These are phyloP conservation scores for Drosophila lacicola DNA, from an alignment of 2,888 invertebrate species.

Conservation along the genomic window DNA sequence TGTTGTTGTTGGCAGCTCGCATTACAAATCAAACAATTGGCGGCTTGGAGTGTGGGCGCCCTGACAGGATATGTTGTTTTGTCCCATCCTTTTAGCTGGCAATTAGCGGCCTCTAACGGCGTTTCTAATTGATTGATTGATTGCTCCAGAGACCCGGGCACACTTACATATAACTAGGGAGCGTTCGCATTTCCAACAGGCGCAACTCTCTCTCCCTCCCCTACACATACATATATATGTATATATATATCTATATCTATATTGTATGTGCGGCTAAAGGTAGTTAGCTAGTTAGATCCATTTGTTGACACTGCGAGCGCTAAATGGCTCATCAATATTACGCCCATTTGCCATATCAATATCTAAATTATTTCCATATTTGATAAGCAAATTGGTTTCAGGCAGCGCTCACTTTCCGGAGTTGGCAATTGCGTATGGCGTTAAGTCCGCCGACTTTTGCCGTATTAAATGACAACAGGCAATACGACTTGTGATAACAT, in stretches of 20 bases:
- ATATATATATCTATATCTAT: not conserved
- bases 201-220: not conserved
- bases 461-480: slow-evolving; percentile 13
- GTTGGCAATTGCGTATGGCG: slow-evolving; percentile 19
- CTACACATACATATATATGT: not conserved
- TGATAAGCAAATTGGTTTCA: slow-evolving; percentile 56
- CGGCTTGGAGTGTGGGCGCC: not conserved
- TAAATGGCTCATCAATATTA: slow-evolving; percentile 47
- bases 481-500: not conserved
- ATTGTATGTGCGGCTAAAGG: not conserved
- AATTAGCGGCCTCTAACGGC: slow-evolving; percentile 48
- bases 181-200: slow-evolving; percentile 7
- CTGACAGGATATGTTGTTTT: slow-evolving; percentile 20
- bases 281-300: slow-evolving; percentile 14
- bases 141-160: slow-evolving; percentile 16
- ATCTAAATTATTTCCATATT: slow-evolving; percentile 54
- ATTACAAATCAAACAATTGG: slow-evolving; percentile 55
- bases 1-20: slow-evolving; percentile 24
- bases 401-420: not conserved
- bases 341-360: slow-evolving; percentile 47
- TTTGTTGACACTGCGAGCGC: slow-evolving; percentile 29
- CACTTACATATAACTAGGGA: slow-evolving; percentile 12
- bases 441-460: slow-evolving; percentile 20
- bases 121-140: slow-evolving; percentile 61
- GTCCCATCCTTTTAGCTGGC: slow-evolving; percentile 45